Evolutionary conservation across 1,140 invertebrate genomes (phyloP).

Genomic region (Drepana arcuata): DNA sequence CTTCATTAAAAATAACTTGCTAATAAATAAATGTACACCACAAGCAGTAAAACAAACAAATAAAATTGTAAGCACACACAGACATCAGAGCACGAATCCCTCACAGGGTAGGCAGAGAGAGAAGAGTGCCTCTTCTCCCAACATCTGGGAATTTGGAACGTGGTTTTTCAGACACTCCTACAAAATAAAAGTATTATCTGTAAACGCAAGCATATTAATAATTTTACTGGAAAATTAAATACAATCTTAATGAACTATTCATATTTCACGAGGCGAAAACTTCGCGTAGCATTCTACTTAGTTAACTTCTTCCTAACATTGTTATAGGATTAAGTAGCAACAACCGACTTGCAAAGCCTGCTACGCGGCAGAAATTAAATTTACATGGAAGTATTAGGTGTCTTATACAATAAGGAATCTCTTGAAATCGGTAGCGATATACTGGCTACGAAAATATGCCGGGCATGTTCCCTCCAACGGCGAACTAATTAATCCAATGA

Average conservation of each 20-base stretch:
- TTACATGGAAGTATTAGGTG: conserved; percentile 37
- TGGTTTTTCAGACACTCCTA: too few relatives aligned
- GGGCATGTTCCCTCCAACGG: conserved; percentile 24
- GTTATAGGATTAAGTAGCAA: conserved; percentile 44
- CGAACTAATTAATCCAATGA: conserved; percentile 64
- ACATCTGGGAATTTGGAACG: too few relatives aligned
- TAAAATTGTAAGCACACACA: too few relatives aligned
- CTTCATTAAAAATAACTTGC: too few relatives aligned
- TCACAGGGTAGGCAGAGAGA: too few relatives aligned
- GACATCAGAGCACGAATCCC: too few relatives aligned
- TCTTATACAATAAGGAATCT: conserved; percentile 38
- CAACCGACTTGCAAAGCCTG: conserved; percentile 22
- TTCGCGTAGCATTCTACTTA: conserved; percentile 26
- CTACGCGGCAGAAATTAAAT: conserved; percentile 36
- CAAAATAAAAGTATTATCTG: conserved; percentile 3
- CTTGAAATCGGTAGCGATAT: conserved; percentile 28
- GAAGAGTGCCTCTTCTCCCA: too few relatives aligned
- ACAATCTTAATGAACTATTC: conserved; percentile 39
- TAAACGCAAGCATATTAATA: conserved; percentile 9
- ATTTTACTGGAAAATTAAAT: conserved; percentile 25
- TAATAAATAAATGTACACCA: too few relatives aligned
- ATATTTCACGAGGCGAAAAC: conserved; percentile 29
- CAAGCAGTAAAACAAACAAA: too few relatives aligned
- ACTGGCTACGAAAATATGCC: conserved; percentile 31
- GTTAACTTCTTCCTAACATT: conserved; percentile 32